These are phyloP conservation scores for Parotocinclus haroldoi DNA, from an alignment of 2,797 vertebrate species.

Conservation along the genomic window DNA sequence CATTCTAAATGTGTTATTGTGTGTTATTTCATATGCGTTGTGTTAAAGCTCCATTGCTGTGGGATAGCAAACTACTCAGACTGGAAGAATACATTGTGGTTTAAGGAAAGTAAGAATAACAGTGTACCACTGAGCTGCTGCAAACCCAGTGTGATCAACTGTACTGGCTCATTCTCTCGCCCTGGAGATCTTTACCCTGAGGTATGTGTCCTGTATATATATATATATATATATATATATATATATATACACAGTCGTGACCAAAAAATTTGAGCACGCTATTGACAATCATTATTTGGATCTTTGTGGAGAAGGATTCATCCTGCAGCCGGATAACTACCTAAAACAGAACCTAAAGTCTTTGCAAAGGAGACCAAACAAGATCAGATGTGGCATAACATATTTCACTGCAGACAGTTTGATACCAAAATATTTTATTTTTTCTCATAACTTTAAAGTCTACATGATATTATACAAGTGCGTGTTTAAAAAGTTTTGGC, in stretches of 20 bases:
- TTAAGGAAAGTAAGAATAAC: slow-evolving; percentile 91
- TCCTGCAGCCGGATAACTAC: too few relatives aligned
- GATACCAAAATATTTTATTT: too few relatives aligned
- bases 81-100: slow-evolving; percentile 93
- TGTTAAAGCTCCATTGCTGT: slow-evolving; percentile 82
- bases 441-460: too few relatives aligned
- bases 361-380: too few relatives aligned
- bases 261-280: too few relatives aligned
- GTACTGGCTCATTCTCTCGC: slow-evolving; percentile 82
- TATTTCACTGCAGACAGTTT: too few relatives aligned
- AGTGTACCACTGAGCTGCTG: slow-evolving; percentile 96
- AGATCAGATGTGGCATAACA: too few relatives aligned
- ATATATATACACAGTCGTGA: neutral
- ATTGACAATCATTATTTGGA: too few relatives aligned
- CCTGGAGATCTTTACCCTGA: slow-evolving; percentile 90
- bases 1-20: neutral
- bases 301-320: too few relatives aligned
- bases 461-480: too few relatives aligned
- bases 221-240: neutral
- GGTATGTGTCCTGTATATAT: slow-evolving; percentile 61
- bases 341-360: too few relatives aligned
- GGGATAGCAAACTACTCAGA: slow-evolving; percentile 94
- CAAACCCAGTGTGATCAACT: slow-evolving; percentile 81
- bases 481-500: too few relatives aligned
- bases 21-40: neutral